Base-by-base conservation (phyloP, 2,113 vertebrate species). In the Odobenus rosmarus region DNA sequence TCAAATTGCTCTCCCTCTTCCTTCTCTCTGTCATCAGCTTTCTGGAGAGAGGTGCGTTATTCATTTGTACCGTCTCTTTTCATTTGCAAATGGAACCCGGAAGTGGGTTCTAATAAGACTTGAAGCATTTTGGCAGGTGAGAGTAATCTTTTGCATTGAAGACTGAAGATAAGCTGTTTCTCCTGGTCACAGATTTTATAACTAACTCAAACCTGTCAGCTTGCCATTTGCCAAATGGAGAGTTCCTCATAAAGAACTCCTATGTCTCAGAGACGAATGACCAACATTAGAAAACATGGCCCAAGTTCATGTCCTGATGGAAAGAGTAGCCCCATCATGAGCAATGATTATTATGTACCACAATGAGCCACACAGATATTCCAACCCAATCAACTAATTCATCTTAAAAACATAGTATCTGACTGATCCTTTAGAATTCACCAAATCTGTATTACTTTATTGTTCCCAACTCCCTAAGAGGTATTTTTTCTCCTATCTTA, bases 41-140 rank as follows among this genome's bases (percentile, higher is more conserved):
- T 81, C 46, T 86, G 53, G 46, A 95, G 15, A 77, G 36, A 81
- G 5, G 15, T 11, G 7, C 39, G 89, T 95, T 64, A 71, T 69
- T 81, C 3, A 81, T 93, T 88, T 93, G 13, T 42, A 12, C 12
- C 33, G 23, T 88, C 24, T 71, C 15, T 55, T 77, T 64, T 83
- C 46, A 64, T 76, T 88, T 92, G 71, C 67, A 88, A 53, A 64
- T 76, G 11, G 18, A n/a, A 93, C 87, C 2, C 7, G 21, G 49
- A 64, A 97, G 6, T 55, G 33, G 31, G 16, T 51, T 93, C 14
- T 91, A 81, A n/a, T n/a, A n/a, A n/a, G 57, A 39, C 18, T 85
- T 88, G 69, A 91, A 93, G 15, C 7, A 64, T 87, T 96, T 96
- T 72, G 51, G 39, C 94, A 93, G 79, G 36, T 71, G 51, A 92